Percentiles rank a stretch among this genome's conserved stretches.
phyloP scores from a whole-genome alignment of 2,888 invertebrate species.

The Yponomeuta malinellus region DNA sequence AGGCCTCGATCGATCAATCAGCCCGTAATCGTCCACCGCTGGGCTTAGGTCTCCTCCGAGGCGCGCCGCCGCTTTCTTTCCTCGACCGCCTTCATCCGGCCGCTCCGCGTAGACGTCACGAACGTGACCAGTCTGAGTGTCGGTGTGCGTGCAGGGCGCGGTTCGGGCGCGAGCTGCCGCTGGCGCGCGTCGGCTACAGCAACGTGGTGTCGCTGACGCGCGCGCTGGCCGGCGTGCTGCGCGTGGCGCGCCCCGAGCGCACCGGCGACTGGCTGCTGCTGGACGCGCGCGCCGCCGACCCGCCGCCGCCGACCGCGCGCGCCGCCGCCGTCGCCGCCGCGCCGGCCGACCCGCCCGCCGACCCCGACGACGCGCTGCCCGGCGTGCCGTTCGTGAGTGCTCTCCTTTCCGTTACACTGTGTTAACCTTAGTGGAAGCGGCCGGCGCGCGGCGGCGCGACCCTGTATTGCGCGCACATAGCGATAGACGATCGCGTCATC shows the following conservation, averaged over 20 bases:
- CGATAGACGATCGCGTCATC: too few species aligned
- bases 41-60: too few species aligned
- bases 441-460: too few species aligned
- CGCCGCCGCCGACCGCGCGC: constrained; percentile 16
- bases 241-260: constrained; percentile 27
- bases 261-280: constrained; percentile 21
- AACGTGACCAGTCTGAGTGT: neutral
- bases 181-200: constrained; percentile 45
- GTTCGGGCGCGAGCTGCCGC: constrained; percentile 47
- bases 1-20: too few species aligned
- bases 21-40: too few species aligned
- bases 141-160: constrained; percentile 34
- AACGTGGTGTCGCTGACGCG: constrained; percentile 45
- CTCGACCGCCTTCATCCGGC: too few species aligned
- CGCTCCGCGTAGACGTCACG: too few species aligned
- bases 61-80: too few species aligned
- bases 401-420: neutral
- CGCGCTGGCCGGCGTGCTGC: constrained; percentile 32
- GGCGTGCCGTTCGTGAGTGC: constrained; percentile 46
- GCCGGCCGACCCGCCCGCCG: constrained; percentile 21
- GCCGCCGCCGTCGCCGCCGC: constrained; percentile 17
- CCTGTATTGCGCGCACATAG: too few species aligned
- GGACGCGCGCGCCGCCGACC: constrained; percentile 19
- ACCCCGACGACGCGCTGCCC: constrained; percentile 47
- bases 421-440: neutral